These are phyloP conservation scores for Xestia sexstrigata DNA, from an alignment of 2,888 invertebrate species.

Conservation along the genomic window DNA sequence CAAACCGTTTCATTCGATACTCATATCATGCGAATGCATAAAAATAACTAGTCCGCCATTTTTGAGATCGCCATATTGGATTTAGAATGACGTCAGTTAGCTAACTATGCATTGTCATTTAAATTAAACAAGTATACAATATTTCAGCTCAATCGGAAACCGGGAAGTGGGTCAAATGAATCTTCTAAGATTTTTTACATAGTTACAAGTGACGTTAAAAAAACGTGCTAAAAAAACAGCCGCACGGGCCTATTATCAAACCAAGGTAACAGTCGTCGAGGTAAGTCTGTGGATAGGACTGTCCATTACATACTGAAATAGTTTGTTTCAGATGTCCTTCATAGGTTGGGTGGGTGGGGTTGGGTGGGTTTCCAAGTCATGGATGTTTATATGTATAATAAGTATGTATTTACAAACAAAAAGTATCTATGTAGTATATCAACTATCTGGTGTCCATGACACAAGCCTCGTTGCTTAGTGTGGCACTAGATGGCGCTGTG, in stretches of 20 bases:
- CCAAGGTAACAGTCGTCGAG: neutral
- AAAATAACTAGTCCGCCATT: neutral
- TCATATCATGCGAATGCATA: neutral
- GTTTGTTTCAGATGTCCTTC: too few species aligned
- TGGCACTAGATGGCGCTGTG: too few species aligned
- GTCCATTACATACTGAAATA: neutral
- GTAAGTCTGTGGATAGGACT: neutral
- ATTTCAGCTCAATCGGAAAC: neutral
- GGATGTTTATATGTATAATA: too few species aligned
- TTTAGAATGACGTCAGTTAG: neutral
- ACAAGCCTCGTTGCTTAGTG: too few species aligned
- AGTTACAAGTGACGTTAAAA: neutral
- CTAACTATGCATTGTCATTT: neutral
- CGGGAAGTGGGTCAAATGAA: neutral
- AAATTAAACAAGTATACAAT: neutral
- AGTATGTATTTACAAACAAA: too few species aligned
- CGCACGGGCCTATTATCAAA: too few species aligned
- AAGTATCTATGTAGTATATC: too few species aligned
- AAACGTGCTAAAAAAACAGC: neutral
- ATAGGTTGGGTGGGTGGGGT: too few species aligned
- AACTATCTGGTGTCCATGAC: too few species aligned
- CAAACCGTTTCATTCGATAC: too few species aligned
- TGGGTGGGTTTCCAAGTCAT: too few species aligned
- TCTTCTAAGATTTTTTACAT: neutral
- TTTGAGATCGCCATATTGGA: neutral